Conservation (phyloP, 1,140 invertebrate species). For the Hyles euphorbiae region DNA sequence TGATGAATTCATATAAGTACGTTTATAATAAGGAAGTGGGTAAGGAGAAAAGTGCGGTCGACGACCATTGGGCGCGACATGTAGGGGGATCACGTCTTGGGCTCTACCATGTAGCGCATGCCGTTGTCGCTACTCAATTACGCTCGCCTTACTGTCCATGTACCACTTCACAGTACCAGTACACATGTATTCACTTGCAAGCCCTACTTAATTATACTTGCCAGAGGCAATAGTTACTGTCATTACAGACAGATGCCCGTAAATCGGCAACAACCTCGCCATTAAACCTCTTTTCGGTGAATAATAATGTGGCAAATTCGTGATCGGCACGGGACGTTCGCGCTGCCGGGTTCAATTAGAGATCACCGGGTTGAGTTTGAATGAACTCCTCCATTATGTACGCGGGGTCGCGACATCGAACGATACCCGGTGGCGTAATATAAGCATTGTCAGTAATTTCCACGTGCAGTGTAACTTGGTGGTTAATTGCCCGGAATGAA, state of each 20-base stretch:
- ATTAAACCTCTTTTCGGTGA: slow-evolving; percentile 18
- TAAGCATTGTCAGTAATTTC: slow-evolving; percentile 40
- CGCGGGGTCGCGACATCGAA: slow-evolving; percentile 43
- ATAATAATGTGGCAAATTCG: slow-evolving; percentile 30
- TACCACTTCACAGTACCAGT: no score
- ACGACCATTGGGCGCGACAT: background rate
- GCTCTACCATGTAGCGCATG: no score
- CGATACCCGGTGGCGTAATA: slow-evolving; percentile 44
- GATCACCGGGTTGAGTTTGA: slow-evolving; percentile 43
- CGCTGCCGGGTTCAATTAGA: slow-evolving; percentile 46
- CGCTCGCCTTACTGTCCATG: no score
- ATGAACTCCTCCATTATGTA: slow-evolving; percentile 28
- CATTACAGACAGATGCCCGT: slow-evolving; percentile 5
- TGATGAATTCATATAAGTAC: slow-evolving; percentile 9
- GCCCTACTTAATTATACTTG: no score
- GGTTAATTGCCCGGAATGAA: slow-evolving; percentile 33
- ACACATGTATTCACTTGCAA: no score
- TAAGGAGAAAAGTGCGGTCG: slow-evolving; percentile 5
- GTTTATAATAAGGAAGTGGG: slow-evolving; percentile 15
- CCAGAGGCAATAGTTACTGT: no score
- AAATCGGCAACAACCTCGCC: slow-evolving; percentile 6
- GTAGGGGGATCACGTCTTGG: slow-evolving; percentile 2
- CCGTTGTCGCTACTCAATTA: no score
- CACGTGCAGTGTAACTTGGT: slow-evolving; percentile 32
- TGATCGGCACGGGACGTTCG: slow-evolving; percentile 36